Evolutionary conservation across 2,797 vertebrate genomes (phyloP).

Genomic region (Pteropus rufus): DNA sequence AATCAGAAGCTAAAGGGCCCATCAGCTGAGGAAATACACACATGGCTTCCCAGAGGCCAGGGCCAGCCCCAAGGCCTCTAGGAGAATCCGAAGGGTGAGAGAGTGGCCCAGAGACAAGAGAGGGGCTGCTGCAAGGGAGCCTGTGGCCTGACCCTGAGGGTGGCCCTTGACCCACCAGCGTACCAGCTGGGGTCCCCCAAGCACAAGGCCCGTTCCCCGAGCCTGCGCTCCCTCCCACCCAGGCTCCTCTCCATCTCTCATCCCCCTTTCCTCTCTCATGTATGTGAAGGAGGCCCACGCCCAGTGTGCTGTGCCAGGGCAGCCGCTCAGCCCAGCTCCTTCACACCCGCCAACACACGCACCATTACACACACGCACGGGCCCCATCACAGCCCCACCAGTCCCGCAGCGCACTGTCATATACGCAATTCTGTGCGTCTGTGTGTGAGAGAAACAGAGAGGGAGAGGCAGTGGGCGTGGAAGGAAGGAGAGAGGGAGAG

Average conservation of each 20-base stretch:
- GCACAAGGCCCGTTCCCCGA: not conserved
- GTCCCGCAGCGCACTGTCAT: constrained; percentile 19
- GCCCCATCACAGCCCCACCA: constrained; percentile 44
- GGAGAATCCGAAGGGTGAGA: not conserved
- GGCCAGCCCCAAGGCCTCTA: not conserved
- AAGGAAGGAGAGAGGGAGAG: not conserved
- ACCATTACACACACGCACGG: constrained; percentile 42
- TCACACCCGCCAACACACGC: constrained; percentile 73
- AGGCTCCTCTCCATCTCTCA: not conserved
- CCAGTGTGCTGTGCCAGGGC: constrained; percentile 46
- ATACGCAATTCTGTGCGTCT: constrained; percentile 43
- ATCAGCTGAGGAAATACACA: not conserved
- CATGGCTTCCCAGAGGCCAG: not conserved
- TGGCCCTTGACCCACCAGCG: not conserved
- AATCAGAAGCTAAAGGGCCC: not conserved
- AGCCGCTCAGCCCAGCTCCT: constrained; percentile 64
- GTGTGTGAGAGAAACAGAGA: not conserved
- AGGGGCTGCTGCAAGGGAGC: not conserved
- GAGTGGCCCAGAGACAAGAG: not conserved
- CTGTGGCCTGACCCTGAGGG: not conserved
- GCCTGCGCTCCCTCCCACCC: not conserved
- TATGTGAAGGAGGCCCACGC: constrained; percentile 62
- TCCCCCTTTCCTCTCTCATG: constrained; percentile 57
- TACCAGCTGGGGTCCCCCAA: not conserved
- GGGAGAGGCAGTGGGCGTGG: not conserved